Base-by-base conservation (phyloP, 2,888 invertebrate species). In the Isotomurus palustris region DNA sequence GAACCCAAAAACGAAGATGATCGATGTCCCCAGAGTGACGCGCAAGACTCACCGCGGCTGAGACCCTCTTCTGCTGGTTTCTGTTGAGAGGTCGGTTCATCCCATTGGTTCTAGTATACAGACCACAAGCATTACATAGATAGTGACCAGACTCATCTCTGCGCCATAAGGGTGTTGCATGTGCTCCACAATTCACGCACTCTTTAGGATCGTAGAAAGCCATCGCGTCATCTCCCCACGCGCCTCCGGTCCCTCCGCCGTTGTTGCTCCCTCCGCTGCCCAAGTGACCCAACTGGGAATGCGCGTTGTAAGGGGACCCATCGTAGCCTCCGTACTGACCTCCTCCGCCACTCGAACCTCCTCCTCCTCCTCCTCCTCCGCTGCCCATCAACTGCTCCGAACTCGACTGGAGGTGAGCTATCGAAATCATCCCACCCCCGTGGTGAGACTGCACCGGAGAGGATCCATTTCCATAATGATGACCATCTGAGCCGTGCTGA, bases 81-180 rank as follows among this genome's bases (percentile, higher is more conserved):
- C 83, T 81, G 73, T 87, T 84, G 60, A 85, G 79, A 58, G 89
- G 89, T 67, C 91, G 80, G 78, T 88, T 89, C 74, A 87, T 81
- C 71, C 85, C 85, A 28, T 57, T 57, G 77, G 83, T 82, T 73
- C 81, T 81, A 72, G 80, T 80, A 75, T 83, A 83, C 54, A 86
- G 80, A 69, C 85, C 85, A 72, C 82, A 82, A 24, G 82, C 82
- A 72, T 82, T 83, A 75, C 82, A 83, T 64, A 81, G 73, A 72
- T 82, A 82, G 72, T 82, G 79, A 12, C 81, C 81, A 19, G 56
- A 53, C n/a, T 59, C 57, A 43, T 63, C 63, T 25, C 63, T 47
- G 36, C 63, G 47, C 63, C 63, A 63, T 35, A 63, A 47, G 27
- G 63, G 63, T 38, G 63, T 64, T 56, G 58, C 53, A 53, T 51